Conservation (phyloP, 1,140 invertebrate species). For the Papilio helenus region DNA sequence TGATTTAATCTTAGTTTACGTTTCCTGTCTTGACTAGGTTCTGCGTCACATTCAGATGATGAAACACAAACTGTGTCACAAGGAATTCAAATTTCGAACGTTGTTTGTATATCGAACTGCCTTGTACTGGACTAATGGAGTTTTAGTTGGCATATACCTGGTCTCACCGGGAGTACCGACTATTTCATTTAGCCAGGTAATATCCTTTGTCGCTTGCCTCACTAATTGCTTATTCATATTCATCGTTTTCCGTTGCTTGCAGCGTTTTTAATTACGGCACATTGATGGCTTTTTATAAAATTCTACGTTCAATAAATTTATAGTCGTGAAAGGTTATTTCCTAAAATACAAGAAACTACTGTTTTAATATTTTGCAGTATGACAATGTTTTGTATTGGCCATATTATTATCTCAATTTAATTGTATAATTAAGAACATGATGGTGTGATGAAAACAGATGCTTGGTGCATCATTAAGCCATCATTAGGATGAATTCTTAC, state of each 20-base stretch:
- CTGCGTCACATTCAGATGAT: slow-evolving; percentile 59
- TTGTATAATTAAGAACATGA: background rate
- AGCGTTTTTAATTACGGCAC: slow-evolving; percentile 20
- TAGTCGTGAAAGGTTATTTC: background rate
- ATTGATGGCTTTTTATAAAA: slow-evolving; percentile 20
- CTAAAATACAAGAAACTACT: background rate
- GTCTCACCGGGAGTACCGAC: slow-evolving; percentile 5
- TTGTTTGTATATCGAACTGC: slow-evolving; percentile 67
- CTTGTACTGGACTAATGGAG: slow-evolving; percentile 61
- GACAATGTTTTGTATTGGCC: background rate
- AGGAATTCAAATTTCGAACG: slow-evolving; percentile 64
- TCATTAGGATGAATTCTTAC: no score
- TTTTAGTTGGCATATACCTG: slow-evolving; percentile 48
- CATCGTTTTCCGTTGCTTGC: slow-evolving; percentile 23
- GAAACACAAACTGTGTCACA: slow-evolving; percentile 78
- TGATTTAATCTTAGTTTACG: slow-evolving; percentile 53
- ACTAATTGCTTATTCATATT: slow-evolving; percentile 31
- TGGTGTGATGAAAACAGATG: no score
- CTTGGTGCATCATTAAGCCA: no score
- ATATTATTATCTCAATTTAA: background rate
- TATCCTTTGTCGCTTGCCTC: slow-evolving; percentile 19
- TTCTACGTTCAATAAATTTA: background rate
- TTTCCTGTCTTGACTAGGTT: slow-evolving; percentile 59
- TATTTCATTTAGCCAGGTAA: slow-evolving; percentile 6
- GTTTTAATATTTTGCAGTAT: background rate